A percentile compares a stretch with the other conserved stretches of the same genome.
phyloP scores from a whole-genome alignment of 2,888 invertebrate species.

The Tineola bisselliella region DNA sequence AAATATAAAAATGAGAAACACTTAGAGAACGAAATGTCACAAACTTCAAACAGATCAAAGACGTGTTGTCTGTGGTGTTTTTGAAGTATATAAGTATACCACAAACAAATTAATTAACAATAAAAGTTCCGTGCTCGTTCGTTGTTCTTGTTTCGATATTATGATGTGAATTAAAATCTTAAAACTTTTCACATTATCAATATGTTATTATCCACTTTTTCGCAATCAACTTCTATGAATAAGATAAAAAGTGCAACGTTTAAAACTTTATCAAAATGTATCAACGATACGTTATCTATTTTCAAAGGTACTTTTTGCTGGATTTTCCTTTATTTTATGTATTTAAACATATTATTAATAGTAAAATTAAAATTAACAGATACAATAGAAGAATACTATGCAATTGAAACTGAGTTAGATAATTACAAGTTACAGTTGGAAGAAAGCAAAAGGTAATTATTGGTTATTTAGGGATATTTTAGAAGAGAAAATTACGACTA shows the following conservation, averaged over 20 bases:
- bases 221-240: background rate
- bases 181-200: too few species aligned
- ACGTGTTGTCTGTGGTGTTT: too few species aligned
- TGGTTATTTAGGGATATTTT: too few species aligned
- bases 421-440: constrained; percentile 31
- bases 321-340: background rate
- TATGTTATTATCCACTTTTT: background rate
- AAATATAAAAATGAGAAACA: too few species aligned
- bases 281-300: background rate
- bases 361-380: constrained; percentile 32
- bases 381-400: constrained; percentile 34
- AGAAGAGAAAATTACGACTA: too few species aligned
- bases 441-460: constrained; percentile 33
- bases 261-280: background rate
- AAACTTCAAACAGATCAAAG: too few species aligned
- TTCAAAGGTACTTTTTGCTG: background rate
- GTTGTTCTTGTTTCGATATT: too few species aligned
- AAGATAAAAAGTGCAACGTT: background rate
- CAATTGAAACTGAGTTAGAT: constrained; percentile 30
- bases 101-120: too few species aligned
- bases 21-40: too few species aligned
- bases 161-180: too few species aligned
- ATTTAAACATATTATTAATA: background rate
- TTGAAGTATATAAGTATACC: too few species aligned
- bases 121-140: too few species aligned